Evolutionary conservation across 2,888 invertebrate species (phyloP).

Genomic region (Nematopogon swammerdamellus): DNA sequence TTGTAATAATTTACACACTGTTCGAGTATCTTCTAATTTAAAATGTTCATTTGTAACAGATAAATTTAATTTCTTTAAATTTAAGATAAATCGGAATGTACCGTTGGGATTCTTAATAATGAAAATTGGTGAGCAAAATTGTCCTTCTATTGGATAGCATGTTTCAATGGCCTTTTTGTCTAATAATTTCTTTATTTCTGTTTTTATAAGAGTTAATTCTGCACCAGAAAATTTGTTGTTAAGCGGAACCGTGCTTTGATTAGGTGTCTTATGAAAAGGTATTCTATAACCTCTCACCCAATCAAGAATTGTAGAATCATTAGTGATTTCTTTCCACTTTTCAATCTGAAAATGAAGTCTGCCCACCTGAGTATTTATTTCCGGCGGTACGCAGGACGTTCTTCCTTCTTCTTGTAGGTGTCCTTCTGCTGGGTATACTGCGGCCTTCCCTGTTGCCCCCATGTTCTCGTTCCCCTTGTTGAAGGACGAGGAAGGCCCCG

Average conservation of each 20-base stretch:
- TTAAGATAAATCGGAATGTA: neutral
- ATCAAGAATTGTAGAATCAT: neutral
- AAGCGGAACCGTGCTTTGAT: neutral
- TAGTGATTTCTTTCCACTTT: neutral
- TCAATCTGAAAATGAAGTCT: neutral
- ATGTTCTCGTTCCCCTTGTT: neutral
- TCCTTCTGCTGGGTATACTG: neutral
- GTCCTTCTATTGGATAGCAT: neutral
- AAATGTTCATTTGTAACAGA: neutral
- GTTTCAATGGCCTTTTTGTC: slow-evolving; percentile 2
- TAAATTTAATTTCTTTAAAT: neutral
- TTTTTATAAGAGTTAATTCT: neutral
- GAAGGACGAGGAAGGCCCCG: neutral
- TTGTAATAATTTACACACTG: slow-evolving; percentile 2
- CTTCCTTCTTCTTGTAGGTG: neutral
- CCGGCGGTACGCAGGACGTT: neutral
- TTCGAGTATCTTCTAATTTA: slow-evolving; percentile 4
- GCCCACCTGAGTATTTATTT: neutral
- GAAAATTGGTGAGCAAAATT: neutral
- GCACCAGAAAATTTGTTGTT: neutral
- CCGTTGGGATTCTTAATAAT: neutral
- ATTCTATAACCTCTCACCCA: neutral
- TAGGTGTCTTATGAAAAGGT: neutral
- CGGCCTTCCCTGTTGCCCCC: neutral
- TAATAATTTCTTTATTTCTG: neutral